Percentiles rank a stretch among this genome's conserved stretches.
These are phyloP conservation scores for Podarcis lilfordi DNA, from an alignment of 2,797 vertebrate genomes.

Conservation along the genomic window DNA sequence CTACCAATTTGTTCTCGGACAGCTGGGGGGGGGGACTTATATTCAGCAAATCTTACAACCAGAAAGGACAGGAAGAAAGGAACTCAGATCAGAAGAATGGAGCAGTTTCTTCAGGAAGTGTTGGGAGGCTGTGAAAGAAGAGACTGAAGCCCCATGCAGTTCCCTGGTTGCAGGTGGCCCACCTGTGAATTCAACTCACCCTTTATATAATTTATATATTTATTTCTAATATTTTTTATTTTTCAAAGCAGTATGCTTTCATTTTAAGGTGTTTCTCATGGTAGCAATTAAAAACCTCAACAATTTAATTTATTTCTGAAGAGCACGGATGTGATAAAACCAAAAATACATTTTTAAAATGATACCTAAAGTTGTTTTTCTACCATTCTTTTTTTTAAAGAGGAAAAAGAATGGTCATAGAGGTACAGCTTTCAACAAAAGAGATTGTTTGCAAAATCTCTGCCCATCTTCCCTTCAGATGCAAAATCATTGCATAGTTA, in stretches of 20 bases:
- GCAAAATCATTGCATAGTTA: slow-evolving; percentile 43
- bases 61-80: too few relatives aligned
- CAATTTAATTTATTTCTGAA: not conserved
- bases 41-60: too few relatives aligned
- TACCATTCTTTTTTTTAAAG: not conserved
- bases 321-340: not conserved
- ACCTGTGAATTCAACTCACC: not conserved
- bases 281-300: not conserved
- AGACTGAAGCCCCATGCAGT: too few relatives aligned
- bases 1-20: too few relatives aligned
- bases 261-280: not conserved
- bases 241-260: not conserved
- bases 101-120: too few relatives aligned
- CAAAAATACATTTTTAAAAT: not conserved
- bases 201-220: slow-evolving; percentile 28
- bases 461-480: slow-evolving; percentile 14
- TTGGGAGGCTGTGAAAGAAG: too few relatives aligned
- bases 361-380: not conserved
- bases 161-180: too few relatives aligned
- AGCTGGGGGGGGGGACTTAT: too few relatives aligned
- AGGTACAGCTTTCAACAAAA: slow-evolving; percentile 31
- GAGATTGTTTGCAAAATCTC: not conserved
- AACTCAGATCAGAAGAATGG: too few relatives aligned
- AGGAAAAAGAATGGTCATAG: slow-evolving; percentile 15
- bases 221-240: slow-evolving; percentile 5